Evolutionary conservation across 2,888 invertebrate genomes (phyloP).

Genomic region (Ferrisia virgata): DNA sequence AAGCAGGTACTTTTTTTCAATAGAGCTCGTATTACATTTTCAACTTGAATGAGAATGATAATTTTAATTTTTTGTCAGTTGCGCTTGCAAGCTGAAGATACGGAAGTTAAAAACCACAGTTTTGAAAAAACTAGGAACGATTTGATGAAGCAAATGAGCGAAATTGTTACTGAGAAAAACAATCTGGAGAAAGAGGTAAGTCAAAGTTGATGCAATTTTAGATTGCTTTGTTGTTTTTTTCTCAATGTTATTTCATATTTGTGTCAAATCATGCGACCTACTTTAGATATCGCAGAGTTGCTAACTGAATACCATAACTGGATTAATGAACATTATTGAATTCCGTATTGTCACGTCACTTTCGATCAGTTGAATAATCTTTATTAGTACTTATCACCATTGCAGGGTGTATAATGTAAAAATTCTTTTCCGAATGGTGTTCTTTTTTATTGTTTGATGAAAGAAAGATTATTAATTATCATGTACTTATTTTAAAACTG

Average conservation of each 20-base stretch:
- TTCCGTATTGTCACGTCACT: background rate
- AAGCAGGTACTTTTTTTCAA: slow-evolving; percentile 52
- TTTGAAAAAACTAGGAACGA: slow-evolving; percentile 61
- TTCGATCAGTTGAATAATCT: background rate
- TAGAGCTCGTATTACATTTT: background rate
- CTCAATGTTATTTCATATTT: background rate
- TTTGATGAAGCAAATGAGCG: slow-evolving; percentile 60
- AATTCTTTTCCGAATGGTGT: too few relatives aligned
- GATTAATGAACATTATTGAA: background rate
- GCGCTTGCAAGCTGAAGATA: slow-evolving; percentile 60
- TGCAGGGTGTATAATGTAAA: too few relatives aligned
- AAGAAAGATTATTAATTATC: too few relatives aligned
- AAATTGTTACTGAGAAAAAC: slow-evolving; percentile 60
- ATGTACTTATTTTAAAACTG: too few relatives aligned
- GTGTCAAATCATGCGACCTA: background rate
- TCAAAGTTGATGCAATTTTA: background rate
- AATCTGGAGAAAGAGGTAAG: slow-evolving; percentile 59
- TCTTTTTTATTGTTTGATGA: too few relatives aligned
- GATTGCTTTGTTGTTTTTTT: background rate
- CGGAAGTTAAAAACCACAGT: slow-evolving; percentile 59
- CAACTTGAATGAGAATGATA: background rate
- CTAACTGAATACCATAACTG: background rate
- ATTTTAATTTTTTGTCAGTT: slow-evolving; percentile 54
- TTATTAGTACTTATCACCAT: background rate
- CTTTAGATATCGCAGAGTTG: background rate